Evolutionary conservation across 92 coral and sea anemone species (phyloP).

Genomic region (Palythoa grandis): DNA sequence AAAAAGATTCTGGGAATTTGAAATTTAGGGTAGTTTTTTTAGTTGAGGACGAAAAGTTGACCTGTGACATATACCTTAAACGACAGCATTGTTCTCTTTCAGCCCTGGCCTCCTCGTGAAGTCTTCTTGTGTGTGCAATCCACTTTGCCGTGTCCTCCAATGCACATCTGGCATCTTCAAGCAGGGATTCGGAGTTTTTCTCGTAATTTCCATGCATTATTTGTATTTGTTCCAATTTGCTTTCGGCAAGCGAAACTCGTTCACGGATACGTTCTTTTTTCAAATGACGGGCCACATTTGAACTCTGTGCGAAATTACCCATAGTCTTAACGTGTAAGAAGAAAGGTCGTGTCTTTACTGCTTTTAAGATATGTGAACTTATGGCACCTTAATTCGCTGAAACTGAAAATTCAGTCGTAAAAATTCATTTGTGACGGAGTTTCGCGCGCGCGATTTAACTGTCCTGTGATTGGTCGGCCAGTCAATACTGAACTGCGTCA

Average conservation of each 20-base stretch:
- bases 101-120: background rate
- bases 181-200: background rate
- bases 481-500: too few species aligned
- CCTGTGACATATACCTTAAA: conserved; percentile 1
- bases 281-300: background rate
- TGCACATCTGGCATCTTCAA: background rate
- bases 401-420: background rate
- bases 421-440: background rate
- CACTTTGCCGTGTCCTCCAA: conserved; percentile 8
- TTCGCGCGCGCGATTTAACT: too few species aligned
- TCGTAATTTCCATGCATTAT: background rate
- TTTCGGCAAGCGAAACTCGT: background rate
- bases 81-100: background rate
- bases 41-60: too few species aligned
- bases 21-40: too few species aligned
- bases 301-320: background rate
- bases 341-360: background rate
- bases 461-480: too few species aligned
- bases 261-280: background rate
- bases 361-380: background rate
- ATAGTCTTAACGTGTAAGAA: background rate
- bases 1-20: too few species aligned
- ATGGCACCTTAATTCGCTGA: too few species aligned
- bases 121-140: background rate
- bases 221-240: conserved; percentile 2